Evolutionary conservation across 1,140 invertebrate genomes (phyloP), one percentile per base, ranked within the genome.

Genomic region (Hyposmocoma kahamanoa): DNA sequence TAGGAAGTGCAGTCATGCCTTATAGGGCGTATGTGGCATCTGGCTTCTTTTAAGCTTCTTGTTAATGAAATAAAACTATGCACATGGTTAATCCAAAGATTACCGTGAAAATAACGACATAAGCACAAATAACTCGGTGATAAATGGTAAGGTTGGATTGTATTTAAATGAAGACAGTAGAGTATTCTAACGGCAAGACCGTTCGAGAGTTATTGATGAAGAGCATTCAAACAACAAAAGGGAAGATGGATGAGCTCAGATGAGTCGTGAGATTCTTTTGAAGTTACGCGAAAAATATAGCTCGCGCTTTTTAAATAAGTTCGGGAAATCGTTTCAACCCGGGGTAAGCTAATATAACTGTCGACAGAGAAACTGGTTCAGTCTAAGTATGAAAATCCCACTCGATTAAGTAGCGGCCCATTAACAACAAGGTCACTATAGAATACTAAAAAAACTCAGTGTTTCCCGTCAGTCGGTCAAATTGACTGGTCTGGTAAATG

Each of bases 1-100:
- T 55, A 56, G 60, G 56, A 63, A 56, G 53, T 51, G 42, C 39
- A 50, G 10, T 8, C 32, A 15, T 36, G 8, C 32, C 32, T 36
- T 36, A 17, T 13, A 36, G 18, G 32, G 32, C 11, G 32, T 17
- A 17, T n/a, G n/a, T n/a, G n/a, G n/a, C n/a, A n/a, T n/a, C n/a
- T n/a, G n/a, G n/a, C n/a, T n/a, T n/a, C n/a, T n/a, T n/a, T n/a
- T n/a, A n/a, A n/a, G n/a, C n/a, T n/a, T n/a, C n/a, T n/a, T n/a
- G n/a, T n/a, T 26, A 26, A 26, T 26, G 11, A 26, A 5, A 26
- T 6, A 11, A 26, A 26, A 11, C 24, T 6, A 26, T 26, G 24
- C 24, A 11, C 24, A 26, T 6, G 11, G 11, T 26, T 26, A 26
- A 26, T 6, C n/a, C n/a, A n/a, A n/a, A n/a, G n/a, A n/a, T n/a